Base-by-base conservation (phyloP, 2,888 invertebrate genomes). In the Dasysyrphus albostriatus region DNA sequence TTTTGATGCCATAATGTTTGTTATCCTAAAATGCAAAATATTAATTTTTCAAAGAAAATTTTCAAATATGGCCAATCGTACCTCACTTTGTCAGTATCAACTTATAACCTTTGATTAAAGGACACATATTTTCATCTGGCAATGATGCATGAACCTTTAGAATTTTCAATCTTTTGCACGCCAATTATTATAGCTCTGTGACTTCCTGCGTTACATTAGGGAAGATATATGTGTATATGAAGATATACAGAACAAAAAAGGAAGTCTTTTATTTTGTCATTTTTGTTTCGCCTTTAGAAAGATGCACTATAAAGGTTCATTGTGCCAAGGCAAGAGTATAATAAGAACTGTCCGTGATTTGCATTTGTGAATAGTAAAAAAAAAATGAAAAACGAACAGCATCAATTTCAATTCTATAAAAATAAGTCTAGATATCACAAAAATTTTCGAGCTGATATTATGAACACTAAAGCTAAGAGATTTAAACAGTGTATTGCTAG, bases 141-240 rank as follows among this genome's bases (percentile, higher is more conserved):
- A 61, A 61, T 5, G 42, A n/a, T 42, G 16, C 10, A 34, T 24
- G 5, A n/a, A 24, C 42, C 16, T 63, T 44, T 32, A 6, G 63
- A 63, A 42, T 44, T 67, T 67, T 67, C 67, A 67, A 67, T 67
- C 67, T 49, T 65, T 67, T 67, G 34, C 67, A n/a, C 34, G 49
- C 49, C 49, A 63, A 67, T 67, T 67, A 67, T 67, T 49, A 67
- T 49, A 49, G 67, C 49, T 49, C 67, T 37, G 49, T 67, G 49
- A 14, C 47, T 67, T 67, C 49, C 67, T 67, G 49, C 67, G 49
- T 67, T 67, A 49, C 67, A 49, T 67, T 49, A 37, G 67, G 9
- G 7, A 19, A 32, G 34, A 34, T 47, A 37, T 19, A 49, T 51
- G n/a, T 4, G 8, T 47, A 47, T 12, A 58, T 34, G 34, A 10